Conservation (phyloP, 2,113 vertebrate genomes). For the Pachyramphus minor region DNA sequence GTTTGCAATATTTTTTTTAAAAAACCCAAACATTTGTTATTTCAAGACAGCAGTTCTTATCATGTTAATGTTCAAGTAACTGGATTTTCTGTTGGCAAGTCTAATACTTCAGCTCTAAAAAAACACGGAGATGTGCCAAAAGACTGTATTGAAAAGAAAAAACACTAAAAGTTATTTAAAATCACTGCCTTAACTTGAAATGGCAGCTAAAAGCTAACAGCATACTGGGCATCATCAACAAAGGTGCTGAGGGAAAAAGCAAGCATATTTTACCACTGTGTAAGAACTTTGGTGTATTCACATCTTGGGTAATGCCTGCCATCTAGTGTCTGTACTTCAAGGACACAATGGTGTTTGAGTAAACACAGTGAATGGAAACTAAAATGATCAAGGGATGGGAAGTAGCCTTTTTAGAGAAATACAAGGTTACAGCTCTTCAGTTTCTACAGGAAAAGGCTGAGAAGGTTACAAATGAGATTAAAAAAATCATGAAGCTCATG, state of each 20-base stretch:
- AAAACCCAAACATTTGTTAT: background rate
- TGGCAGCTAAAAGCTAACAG: background rate
- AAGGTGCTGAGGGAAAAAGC: background rate
- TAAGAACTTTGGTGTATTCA: background rate
- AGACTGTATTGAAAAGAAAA: background rate
- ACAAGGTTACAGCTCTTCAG: background rate
- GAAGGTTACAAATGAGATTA: background rate
- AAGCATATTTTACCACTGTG: background rate
- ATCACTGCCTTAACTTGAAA: background rate
- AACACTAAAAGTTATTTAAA: background rate
- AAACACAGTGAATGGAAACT: background rate
- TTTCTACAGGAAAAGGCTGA: background rate
- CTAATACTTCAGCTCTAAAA: background rate
- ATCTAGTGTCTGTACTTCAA: background rate
- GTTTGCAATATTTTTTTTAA: background rate
- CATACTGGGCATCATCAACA: background rate
- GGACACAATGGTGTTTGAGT: background rate
- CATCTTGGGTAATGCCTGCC: fast-evolving
- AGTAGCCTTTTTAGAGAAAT: background rate
- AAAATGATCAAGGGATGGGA: background rate
- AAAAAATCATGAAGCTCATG: background rate
- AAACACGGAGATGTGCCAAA: background rate
- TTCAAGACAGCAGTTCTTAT: background rate
- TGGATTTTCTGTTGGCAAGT: background rate
- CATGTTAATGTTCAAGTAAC: background rate